Base-by-base conservation (phyloP, 1,140 invertebrate genomes). In the Monochamus saltuarius region DNA sequence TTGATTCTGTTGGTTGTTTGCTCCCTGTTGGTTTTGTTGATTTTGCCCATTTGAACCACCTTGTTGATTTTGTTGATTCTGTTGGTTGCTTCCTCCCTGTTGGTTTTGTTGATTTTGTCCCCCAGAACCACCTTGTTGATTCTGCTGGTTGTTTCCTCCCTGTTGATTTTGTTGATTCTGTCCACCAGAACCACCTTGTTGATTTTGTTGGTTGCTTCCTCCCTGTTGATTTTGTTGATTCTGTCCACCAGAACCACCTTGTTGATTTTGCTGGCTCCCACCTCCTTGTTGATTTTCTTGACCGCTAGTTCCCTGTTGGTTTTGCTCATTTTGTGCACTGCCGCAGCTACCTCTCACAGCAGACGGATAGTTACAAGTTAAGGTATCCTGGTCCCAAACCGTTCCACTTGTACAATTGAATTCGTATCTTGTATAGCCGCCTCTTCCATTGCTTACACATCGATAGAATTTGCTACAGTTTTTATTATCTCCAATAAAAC, bases 391-490 rank as follows among this genome's bases (percentile, higher is more conserved):
- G 77, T 91, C 88, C 87, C 87, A 91, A 58, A 89, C 83, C 7
- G 89, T 91, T 59, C 85, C 84, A 42, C 80, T 78, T 14, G 83
- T 85, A 71, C 89, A 91, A 9, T 78, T 79, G 75, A 87, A 91
- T 66, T 88, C 83, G 66, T 86, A 85, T 72, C 80, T 83, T 50
- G 77, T 82, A 61, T 81, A 88, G 1, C 78, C 78, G 53, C 61
- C 63, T 37, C 52, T 61, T 29, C 58, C 61, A 57, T 68, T 81
- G 54, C 80, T 79, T 14, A 91, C 86, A 76, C 90, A 92, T 75
- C 89, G 83, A 70, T 90, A 90, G 73, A 91, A 92, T 73, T 88
- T 89, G 59, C 78, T 83, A 70, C 90, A 93, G 70, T 92, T 83
- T 60, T 80, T 75, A 37, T 78, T 79, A 77, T 89, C 84, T 36